Conservation (phyloP, 2,888 invertebrate genomes). For the Miltochrista miniata region DNA sequence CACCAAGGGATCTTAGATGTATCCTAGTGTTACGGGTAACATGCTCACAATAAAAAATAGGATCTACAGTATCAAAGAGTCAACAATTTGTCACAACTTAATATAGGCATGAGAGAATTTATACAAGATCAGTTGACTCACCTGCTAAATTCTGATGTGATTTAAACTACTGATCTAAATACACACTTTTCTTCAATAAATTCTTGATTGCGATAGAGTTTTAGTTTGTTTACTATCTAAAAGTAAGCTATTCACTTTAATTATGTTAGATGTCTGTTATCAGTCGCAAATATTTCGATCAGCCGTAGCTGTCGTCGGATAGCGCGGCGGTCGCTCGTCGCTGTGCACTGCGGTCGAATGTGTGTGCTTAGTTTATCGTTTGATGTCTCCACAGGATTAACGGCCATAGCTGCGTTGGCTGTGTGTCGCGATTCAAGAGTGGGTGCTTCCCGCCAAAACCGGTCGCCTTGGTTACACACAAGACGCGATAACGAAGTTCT, state of each 20-base stretch:
- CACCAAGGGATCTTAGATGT: no score
- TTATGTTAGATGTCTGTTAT: constrained; percentile 41
- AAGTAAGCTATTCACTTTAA: constrained; percentile 25
- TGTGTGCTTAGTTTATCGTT: constrained; percentile 26
- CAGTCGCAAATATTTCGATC: constrained; percentile 64
- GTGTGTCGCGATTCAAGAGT: constrained; percentile 28
- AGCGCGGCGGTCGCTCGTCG: constrained; percentile 69
- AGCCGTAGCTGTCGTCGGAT: constrained; percentile 75
- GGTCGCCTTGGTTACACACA: constrained; percentile 69
- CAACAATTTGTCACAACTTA: no score
- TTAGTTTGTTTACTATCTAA: constrained; percentile 6
- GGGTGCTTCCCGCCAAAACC: constrained; percentile 76
- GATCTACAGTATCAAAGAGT: no score
- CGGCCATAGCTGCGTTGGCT: constrained; percentile 7
- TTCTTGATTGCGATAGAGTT: constrained; percentile 2
- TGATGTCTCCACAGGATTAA: constrained; percentile 34
- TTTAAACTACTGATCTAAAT: constrained; percentile 16
- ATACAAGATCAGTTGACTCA: constrained; percentile 30
- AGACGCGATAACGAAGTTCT: constrained; percentile 38
- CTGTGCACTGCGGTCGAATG: constrained; percentile 82
- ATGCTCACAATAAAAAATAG: no score
- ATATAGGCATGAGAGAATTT: background rate
- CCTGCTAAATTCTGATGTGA: constrained; percentile 32
- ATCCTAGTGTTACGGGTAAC: no score
- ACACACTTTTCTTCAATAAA: constrained; percentile 10